Evolutionary conservation across 2,797 vertebrate species (phyloP).

Genomic region (Acrossocheilus fasciatus): DNA sequence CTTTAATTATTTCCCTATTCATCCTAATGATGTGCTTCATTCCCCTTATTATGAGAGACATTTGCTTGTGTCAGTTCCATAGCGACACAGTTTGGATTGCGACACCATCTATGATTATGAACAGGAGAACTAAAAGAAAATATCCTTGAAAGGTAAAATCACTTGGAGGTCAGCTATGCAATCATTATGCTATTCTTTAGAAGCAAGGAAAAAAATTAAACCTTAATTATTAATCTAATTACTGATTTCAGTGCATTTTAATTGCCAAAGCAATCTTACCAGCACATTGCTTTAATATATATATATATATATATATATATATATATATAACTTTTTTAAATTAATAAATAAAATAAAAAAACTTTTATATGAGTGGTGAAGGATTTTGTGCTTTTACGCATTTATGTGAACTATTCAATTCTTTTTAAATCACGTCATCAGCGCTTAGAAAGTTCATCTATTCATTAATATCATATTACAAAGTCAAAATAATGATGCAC

Average conservation of each 20-base stretch:
- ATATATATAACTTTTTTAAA: too few species aligned
- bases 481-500: neutral
- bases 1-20: constrained; percentile 78
- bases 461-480: neutral
- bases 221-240: constrained; percentile 8
- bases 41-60: constrained; percentile 70
- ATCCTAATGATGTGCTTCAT: constrained; percentile 78
- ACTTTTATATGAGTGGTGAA: too few species aligned
- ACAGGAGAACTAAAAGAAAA: constrained; percentile 26
- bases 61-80: constrained; percentile 59
- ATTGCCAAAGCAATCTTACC: neutral
- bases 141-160: constrained; percentile 47
- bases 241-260: neutral
- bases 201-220: neutral
- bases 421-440: neutral
- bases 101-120: constrained; percentile 28
- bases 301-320: neutral
- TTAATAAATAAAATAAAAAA: too few species aligned
- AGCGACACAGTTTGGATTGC: constrained; percentile 39
- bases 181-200: constrained; percentile 10
- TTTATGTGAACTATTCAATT: neutral
- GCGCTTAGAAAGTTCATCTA: neutral
- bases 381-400: neutral
- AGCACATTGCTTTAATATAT: neutral
- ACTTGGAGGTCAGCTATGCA: constrained; percentile 25